Evolutionary conservation across 2,797 vertebrate species (phyloP), one percentile per base, ranked within the genome.

Genomic region (Gymnocypris eckloni): DNA sequence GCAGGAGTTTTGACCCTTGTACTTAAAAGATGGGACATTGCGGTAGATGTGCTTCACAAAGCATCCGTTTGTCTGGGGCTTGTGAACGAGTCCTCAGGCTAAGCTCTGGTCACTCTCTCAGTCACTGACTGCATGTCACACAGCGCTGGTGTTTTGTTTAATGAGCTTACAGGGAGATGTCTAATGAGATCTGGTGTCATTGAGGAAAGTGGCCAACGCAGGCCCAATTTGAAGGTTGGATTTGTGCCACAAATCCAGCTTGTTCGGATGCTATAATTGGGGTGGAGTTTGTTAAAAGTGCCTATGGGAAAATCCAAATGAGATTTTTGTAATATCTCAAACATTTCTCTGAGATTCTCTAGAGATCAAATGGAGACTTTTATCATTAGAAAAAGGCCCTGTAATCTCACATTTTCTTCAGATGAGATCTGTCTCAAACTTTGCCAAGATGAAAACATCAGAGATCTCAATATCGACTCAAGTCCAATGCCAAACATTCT

Each of bases 151-250:
- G 37, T 84, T 85, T 85, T 59, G 76, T 79, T 85, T 80, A 85
- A 85, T 81, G 84, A 85, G 84, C 69, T 85, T 79, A 85, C 33
- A 39, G 41, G 41, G 69, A 85, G 69, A 85, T 85, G 73, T 59
- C 84, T 80, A 80, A 79, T 20, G 41, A 72, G 77, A 85, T 85
- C 67, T 43, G 52, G 66, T 25, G 64, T 43, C 76, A 39, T 10
- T 84, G 82, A 85, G 83, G 8, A 61, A 37, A 59, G 18, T 18
- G 9, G 73, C 75, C 50, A 79, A n/a, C 4, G 20, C 39, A 69
- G 54, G 33, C 16, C 83, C 50, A 85, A 79, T 71, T 85, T 79
- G 72, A 45, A 25, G 64, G n/a, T 56, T 70, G 66, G 71, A 12
- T 85, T 70, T 69, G 50, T 25, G 41, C 48, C 50, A 70, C 75